phyloP scores from a whole-genome alignment of 2,888 invertebrate genomes.

The Lypha dubia region DNA sequence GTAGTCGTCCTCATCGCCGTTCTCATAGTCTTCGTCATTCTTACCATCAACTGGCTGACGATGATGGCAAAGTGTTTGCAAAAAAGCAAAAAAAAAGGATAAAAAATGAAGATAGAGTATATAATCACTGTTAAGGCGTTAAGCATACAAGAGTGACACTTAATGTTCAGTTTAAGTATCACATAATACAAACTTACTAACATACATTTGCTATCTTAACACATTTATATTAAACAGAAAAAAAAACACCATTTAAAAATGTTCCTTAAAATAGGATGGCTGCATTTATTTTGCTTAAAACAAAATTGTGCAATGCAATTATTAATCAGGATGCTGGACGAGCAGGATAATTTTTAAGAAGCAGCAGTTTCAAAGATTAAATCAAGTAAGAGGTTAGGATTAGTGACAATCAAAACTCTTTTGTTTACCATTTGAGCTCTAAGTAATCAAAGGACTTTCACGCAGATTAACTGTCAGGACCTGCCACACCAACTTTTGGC shows the following conservation, averaged over 20 bases:
- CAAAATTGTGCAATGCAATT: not conserved
- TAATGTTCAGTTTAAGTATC: slow-evolving; percentile 72
- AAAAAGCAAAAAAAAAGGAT: not conserved
- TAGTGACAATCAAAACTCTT: too few species aligned
- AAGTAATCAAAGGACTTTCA: too few species aligned
- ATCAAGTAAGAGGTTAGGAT: too few species aligned
- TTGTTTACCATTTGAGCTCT: too few species aligned
- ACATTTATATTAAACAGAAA: slow-evolving; percentile 14
- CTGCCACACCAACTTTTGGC: too few species aligned
- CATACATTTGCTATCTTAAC: slow-evolving; percentile 33
- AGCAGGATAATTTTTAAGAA: too few species aligned
- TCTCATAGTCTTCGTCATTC: not conserved
- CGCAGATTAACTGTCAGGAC: too few species aligned
- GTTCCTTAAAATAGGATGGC: not conserved
- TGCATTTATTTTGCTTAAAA: not conserved
- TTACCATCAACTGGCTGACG: slow-evolving; percentile 27
- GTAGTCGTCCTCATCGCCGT: slow-evolving; percentile 5
- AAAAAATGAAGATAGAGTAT: slow-evolving; percentile 58
- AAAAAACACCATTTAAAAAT: slow-evolving; percentile 21
- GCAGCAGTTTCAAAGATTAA: too few species aligned
- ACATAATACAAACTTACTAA: slow-evolving; percentile 59
- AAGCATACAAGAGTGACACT: slow-evolving; percentile 73
- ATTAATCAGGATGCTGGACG: too few species aligned
- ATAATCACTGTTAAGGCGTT: slow-evolving; percentile 73
- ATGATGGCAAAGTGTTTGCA: slow-evolving; percentile 40